Base-by-base conservation (phyloP, 2,113 vertebrate genomes). In the Mungos mungo region DNA sequence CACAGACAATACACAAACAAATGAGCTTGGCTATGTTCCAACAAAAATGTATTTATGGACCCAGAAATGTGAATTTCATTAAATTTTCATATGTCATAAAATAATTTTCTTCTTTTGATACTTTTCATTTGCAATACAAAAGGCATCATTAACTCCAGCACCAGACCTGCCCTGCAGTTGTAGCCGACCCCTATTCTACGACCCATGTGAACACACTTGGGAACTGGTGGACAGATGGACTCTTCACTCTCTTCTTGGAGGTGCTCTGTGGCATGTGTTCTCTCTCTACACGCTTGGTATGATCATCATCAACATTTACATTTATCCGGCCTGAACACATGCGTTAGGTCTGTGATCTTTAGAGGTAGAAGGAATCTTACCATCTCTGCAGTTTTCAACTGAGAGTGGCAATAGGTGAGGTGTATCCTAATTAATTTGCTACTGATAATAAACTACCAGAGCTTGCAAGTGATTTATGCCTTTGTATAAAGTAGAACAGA, bases 381-480 rank as follows among this genome's bases (percentile, higher is more conserved):
- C 72, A 82, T 85, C 68, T 94, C 89, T 74, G 47, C 23, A 45
- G 71, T 31, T 77, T 72, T 82, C 72, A 87, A 38, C 35, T 54
- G 23, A 1, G 4, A 89, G 60, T 15, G 0, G 12, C 1, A 18
- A 72, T 8, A 94, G 69, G 54, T 63, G 81, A 91, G 89, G 35
- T 65, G 6, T 76, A 84, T 80, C 77, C 15, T 83, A 69, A 86
- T n/a, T 60, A 93, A 95, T 93, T 81, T 93, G 77, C 66, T 92
- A 47, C 38, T 74, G 77, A 83, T 96, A 90, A 95, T 93, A 93
- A 93, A 95, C 65, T 57, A 52, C 65, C 71, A 66, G 65, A 88
- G 41, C 41, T 69, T 52, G 41, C 1, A 1, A 88, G 50, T 63
- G 71, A 90, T 87, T 72, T 95, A 90, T 88, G 29, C 13, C 71